Evolutionary conservation across 1,140 invertebrate genomes (phyloP).

Genomic region (Neuroterus valhalla): DNA sequence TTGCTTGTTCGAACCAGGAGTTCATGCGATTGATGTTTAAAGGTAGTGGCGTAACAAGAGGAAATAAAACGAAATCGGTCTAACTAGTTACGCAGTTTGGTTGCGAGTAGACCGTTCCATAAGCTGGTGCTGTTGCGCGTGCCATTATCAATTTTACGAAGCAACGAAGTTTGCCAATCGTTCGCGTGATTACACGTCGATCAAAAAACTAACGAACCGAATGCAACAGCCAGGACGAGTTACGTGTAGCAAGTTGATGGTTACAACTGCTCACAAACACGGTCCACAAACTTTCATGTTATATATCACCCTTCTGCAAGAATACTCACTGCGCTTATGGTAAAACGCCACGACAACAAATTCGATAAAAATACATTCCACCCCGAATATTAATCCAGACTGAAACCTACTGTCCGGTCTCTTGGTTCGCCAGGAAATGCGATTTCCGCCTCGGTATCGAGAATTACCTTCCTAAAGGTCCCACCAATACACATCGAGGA

Average conservation of each 20-base stretch:
- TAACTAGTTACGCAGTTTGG: conserved; percentile 23
- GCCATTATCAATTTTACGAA: conserved; percentile 38
- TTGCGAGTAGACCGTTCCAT: not conserved
- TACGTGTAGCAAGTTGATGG: conserved; percentile 4
- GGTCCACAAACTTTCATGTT: not conserved
- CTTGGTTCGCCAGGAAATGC: not conserved
- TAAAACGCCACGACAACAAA: not conserved
- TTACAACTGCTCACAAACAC: not conserved
- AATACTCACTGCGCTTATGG: not conserved
- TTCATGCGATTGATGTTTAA: not conserved
- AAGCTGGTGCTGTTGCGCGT: not conserved
- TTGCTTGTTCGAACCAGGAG: not conserved
- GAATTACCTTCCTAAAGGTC: conserved; percentile 1
- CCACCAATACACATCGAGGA: not conserved
- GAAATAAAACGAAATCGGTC: conserved; percentile 23
- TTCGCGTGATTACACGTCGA: conserved; percentile 45
- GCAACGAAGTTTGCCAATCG: conserved; percentile 38
- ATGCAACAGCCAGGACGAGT: conserved; percentile 18
- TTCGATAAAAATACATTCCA: conserved; percentile 1
- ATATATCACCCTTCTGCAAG: not conserved
- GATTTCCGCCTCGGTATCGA: conserved; percentile 1
- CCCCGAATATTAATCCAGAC: not conserved
- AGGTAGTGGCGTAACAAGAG: not conserved
- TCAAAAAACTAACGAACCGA: conserved; percentile 41
- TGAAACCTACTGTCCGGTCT: not conserved